Evolutionary conservation across 2,888 invertebrate species (phyloP).

Genomic region (Tinea semifulvella): DNA sequence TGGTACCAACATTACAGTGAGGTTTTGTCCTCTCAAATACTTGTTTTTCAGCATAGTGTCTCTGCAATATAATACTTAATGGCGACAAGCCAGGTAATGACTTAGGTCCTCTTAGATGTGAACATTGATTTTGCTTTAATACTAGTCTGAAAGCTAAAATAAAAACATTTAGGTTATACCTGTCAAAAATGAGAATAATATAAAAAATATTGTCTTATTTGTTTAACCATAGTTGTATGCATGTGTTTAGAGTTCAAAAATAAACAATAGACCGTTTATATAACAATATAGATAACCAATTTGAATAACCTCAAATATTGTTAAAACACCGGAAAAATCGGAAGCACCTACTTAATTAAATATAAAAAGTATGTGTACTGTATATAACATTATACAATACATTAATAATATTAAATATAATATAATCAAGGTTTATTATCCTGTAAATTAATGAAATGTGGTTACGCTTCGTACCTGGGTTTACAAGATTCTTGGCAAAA

Average conservation of each 20-base stretch:
- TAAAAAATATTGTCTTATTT: no score
- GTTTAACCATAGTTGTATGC: no score
- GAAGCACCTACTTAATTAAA: not conserved
- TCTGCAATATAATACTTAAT: conserved; percentile 45
- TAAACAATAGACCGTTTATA: conserved; percentile 2
- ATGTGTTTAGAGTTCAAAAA: no score
- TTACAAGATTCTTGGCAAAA: conserved; percentile 60
- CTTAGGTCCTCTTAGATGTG: conserved; percentile 32
- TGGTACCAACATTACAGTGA: conserved; percentile 97
- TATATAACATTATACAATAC: not conserved
- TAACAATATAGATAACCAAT: not conserved
- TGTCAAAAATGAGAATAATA: no score
- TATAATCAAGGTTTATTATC: not conserved
- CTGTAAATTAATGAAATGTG: not conserved
- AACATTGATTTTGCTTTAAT: conserved; percentile 43
- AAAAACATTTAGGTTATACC: no score
- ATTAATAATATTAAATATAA: not conserved
- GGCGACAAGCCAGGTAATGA: conserved; percentile 39
- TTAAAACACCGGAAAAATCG: not conserved
- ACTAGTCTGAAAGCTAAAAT: conserved; percentile 53
- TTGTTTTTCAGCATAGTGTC: conserved; percentile 75
- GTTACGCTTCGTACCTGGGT: conserved; percentile 40
- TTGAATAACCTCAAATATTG: not conserved
- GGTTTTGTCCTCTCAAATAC: conserved; percentile 84
- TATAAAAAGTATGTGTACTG: not conserved